Conservation (phyloP, 2,113 vertebrate species). For the Chrysochloris asiatica region DNA sequence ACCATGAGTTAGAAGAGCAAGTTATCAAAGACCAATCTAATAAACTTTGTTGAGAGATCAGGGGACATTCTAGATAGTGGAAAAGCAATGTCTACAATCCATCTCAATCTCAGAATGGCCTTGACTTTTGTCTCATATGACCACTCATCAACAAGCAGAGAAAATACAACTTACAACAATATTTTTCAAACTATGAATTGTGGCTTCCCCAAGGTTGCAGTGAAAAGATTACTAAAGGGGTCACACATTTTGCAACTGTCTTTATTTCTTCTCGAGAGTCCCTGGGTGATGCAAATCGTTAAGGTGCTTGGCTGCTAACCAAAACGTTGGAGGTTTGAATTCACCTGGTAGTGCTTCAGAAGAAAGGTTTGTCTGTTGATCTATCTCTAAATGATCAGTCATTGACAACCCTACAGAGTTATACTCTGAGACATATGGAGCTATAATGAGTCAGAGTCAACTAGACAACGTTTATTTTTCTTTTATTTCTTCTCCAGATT, state of each 20-base stretch:
- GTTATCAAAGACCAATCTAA: constrained; percentile 68
- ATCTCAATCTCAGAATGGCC: constrained; percentile 57
- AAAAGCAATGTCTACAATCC: constrained; percentile 62
- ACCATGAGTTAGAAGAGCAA: constrained; percentile 46
- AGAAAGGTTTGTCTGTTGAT: background rate
- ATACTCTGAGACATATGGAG: background rate
- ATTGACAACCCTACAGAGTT: background rate
- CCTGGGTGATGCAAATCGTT: background rate
- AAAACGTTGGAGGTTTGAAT: background rate
- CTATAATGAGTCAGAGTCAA: background rate
- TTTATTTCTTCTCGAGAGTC: constrained; percentile 28
- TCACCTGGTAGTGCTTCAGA: background rate
- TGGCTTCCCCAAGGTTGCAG: constrained; percentile 47
- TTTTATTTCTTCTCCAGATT: background rate
- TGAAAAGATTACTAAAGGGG: constrained; percentile 21
- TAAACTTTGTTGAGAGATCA: constrained; percentile 65
- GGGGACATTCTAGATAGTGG: constrained; percentile 44
- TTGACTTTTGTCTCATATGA: constrained; percentile 62
- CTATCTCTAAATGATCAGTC: background rate
- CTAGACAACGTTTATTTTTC: background rate
- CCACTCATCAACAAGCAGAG: constrained; percentile 56
- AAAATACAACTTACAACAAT: constrained; percentile 66
- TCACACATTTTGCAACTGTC: background rate
- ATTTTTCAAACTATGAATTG: constrained; percentile 42
- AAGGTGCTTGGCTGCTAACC: background rate